Evolutionary conservation across 2,797 vertebrate species (phyloP).

Genomic region (Moxostoma hubbsi): DNA sequence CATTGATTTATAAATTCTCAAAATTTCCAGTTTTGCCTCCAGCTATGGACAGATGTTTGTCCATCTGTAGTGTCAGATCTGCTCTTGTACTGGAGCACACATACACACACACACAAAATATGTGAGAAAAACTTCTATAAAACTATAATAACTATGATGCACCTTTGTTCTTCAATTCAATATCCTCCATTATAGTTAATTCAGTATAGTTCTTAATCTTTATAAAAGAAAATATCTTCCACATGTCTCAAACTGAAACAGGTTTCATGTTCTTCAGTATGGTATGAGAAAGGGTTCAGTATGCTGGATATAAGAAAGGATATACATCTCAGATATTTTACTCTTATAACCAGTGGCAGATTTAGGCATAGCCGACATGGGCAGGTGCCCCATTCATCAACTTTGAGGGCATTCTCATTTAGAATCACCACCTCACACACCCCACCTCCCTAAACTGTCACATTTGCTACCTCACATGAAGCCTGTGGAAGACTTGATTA

Average conservation of each 20-base stretch:
- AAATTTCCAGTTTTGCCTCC: background rate
- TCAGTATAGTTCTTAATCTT: background rate
- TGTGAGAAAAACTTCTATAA: no score
- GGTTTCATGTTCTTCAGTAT: conserved; percentile 41
- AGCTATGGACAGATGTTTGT: conserved; percentile 27
- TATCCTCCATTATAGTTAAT: conserved; percentile 6
- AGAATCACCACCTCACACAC: no score
- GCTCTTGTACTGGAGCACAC: background rate
- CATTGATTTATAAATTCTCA: background rate
- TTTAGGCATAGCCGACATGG: no score
- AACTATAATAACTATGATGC: no score
- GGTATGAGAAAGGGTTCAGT: conserved; percentile 19
- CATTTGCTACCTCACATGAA: no score
- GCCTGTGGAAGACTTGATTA: no score
- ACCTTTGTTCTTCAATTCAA: no score
- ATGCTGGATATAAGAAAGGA: conserved; percentile 13
- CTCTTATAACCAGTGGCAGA: background rate
- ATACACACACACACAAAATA: background rate
- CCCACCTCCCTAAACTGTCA: no score
- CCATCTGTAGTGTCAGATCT: background rate
- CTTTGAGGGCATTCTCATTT: no score
- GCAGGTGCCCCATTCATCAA: no score
- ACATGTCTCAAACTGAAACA: conserved; percentile 6
- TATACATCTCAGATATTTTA: background rate
- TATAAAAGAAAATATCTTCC: background rate